phyloP scores from a whole-genome alignment of 2,888 invertebrate genomes.

The Microctonus brassicae region DNA sequence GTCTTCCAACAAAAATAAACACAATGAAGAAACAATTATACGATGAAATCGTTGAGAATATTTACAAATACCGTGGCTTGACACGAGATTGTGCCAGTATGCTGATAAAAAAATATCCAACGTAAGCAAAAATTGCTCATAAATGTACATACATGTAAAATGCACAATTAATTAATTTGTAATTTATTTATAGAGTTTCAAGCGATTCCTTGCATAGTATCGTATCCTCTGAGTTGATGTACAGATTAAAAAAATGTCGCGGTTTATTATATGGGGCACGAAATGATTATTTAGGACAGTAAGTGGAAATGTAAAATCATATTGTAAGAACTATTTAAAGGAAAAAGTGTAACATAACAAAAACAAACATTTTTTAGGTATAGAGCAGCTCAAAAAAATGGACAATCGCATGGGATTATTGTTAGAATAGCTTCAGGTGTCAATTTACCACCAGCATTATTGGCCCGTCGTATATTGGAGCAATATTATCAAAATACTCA shows the following conservation, averaged over 20 bases:
- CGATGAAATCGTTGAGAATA: slow-evolving; percentile 73
- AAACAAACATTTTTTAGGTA: slow-evolving; percentile 60
- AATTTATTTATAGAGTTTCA: slow-evolving; percentile 71
- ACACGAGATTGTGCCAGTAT: slow-evolving; percentile 75
- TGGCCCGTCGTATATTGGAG: slow-evolving; percentile 75
- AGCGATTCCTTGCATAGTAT: slow-evolving; percentile 79
- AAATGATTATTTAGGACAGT: slow-evolving; percentile 73
- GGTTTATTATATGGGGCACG: slow-evolving; percentile 74
- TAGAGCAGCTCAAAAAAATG: slow-evolving; percentile 64
- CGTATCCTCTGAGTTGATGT: slow-evolving; percentile 76
- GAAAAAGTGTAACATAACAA: neutral
- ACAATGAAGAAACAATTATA: slow-evolving; percentile 68
- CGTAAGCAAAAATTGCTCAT: slow-evolving; percentile 67
- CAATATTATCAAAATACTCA: slow-evolving; percentile 68
- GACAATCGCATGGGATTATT: slow-evolving; percentile 74
- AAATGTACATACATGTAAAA: slow-evolving; percentile 20
- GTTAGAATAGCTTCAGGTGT: slow-evolving; percentile 73
- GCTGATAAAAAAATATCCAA: slow-evolving; percentile 73
- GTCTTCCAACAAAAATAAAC: too few relatives aligned
- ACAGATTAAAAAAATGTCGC: slow-evolving; percentile 76
- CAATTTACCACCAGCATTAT: slow-evolving; percentile 73
- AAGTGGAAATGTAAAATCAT: slow-evolving; percentile 47
- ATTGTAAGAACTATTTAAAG: neutral
- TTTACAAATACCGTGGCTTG: slow-evolving; percentile 73
- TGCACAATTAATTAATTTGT: slow-evolving; percentile 3